Percentiles rank a stretch among this genome's conserved stretches.
These are phyloP conservation scores for Drosophila ustulata DNA, from an alignment of 2,888 invertebrate genomes.

Conservation along the genomic window DNA sequence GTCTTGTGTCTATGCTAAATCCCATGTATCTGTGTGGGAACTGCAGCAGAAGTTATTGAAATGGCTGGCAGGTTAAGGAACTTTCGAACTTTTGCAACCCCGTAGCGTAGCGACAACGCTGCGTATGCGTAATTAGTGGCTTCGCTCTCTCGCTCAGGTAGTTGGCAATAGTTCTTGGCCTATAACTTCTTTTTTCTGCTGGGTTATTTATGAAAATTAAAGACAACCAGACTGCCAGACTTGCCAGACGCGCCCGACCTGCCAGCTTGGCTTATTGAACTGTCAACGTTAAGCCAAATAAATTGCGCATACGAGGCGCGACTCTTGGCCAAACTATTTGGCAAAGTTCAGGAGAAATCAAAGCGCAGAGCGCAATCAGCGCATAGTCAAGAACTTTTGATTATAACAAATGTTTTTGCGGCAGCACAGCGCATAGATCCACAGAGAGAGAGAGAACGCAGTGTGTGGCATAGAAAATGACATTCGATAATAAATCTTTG, in stretches of 20 bases:
- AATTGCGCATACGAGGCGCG: slow-evolving; percentile 66
- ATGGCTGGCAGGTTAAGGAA: slow-evolving; percentile 70
- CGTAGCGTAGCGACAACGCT: slow-evolving; percentile 40
- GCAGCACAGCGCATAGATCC: slow-evolving; percentile 16
- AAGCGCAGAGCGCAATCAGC: slow-evolving; percentile 59
- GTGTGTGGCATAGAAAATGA: slow-evolving; percentile 53
- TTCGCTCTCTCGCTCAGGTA: slow-evolving; percentile 57
- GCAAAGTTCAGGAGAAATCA: slow-evolving; percentile 70
- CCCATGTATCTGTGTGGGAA: slow-evolving; percentile 62
- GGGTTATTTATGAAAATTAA: slow-evolving; percentile 81
- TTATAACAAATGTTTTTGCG: slow-evolving; percentile 75
- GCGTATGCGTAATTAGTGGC: slow-evolving; percentile 82
- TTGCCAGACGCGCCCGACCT: neutral
- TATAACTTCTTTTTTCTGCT: slow-evolving; percentile 34
- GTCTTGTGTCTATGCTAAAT: slow-evolving; percentile 28
- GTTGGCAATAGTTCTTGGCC: slow-evolving; percentile 57
- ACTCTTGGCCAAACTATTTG: slow-evolving; percentile 59
- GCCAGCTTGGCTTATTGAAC: slow-evolving; percentile 71
- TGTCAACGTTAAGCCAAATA: slow-evolving; percentile 79
- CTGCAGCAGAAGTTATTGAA: slow-evolving; percentile 77
- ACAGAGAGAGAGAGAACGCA: slow-evolving; percentile 10
- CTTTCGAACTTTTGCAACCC: slow-evolving; percentile 68
- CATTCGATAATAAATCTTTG: slow-evolving; percentile 78
- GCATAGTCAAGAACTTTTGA: slow-evolving; percentile 72
- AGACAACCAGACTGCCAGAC: slow-evolving; percentile 24